Base-by-base conservation (phyloP, 2,113 vertebrate genomes). In the Indicator indicator region DNA sequence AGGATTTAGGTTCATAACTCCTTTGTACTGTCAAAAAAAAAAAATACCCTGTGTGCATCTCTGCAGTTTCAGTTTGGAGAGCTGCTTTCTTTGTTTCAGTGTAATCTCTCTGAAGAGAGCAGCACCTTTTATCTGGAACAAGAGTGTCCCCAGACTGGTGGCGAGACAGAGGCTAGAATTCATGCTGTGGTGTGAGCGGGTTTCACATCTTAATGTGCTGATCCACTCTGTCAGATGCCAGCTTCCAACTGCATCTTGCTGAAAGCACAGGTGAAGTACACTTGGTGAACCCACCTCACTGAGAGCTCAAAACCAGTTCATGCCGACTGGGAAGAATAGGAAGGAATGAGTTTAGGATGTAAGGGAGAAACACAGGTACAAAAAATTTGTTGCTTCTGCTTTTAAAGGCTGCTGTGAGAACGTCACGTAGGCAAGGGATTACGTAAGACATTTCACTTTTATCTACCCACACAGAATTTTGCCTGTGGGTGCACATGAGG, bases 401-500 rank as follows among this genome's bases (percentile, higher is more conserved):
- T 60, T 4, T 68, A 46, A 86, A 83, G 89, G 73, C 54, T 84
- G 81, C 88, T 89, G 46, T 70, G 69, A 88, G 86, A 92, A 96
- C 46, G 83, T 96, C 95, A 96, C 9, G 69, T 92, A 94, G 87
- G 71, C 88, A 94, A 89, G 73, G 78, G 89, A 80, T 96, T 97
- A 90, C 75, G 69, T 96, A 96, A 97, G 59, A 72, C 11, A 56
- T 48, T 91, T 93, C 87, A 74, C 88, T 92, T 97, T 96, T 83
- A 95, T 97, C 95, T 94, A 40, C 95, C 95, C 95, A 96, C 94
- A 79, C 83, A 88, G 83, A 94, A 93, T 93, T 93, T 94, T 96
- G 95, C 94, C 89, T 94, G 89, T 94, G 94, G 89, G 92, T 94
- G 87, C 94, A 82, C 72, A 96, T 74, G 40, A 95, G 85, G 86